phyloP scores from a whole-genome alignment of 2,888 invertebrate species.

The Papilio elwesi region DNA sequence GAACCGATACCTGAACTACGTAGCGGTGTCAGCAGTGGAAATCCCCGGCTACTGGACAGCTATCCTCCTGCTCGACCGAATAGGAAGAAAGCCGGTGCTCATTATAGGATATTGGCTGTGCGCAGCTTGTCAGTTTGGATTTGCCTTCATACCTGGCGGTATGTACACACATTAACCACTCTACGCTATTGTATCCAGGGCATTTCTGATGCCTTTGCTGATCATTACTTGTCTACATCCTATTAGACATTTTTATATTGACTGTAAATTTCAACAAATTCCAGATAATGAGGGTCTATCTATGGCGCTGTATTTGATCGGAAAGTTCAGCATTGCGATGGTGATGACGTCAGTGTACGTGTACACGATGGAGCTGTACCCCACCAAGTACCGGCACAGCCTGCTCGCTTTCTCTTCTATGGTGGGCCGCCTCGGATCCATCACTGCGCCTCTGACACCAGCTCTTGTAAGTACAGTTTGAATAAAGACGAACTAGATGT shows the following conservation, averaged over 20 bases:
- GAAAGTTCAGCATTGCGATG: conserved; percentile 87
- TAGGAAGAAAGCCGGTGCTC: conserved; percentile 86
- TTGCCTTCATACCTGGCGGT: conserved; percentile 85
- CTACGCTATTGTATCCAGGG: neutral
- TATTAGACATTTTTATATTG: neutral
- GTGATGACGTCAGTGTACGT: conserved; percentile 87
- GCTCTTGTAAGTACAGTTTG: conserved; percentile 80
- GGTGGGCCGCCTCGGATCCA: conserved; percentile 87
- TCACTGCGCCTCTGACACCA: conserved; percentile 87
- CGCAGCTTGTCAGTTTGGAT: conserved; percentile 84
- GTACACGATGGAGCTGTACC: conserved; percentile 87
- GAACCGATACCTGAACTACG: conserved; percentile 87
- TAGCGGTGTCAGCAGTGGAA: conserved; percentile 86
- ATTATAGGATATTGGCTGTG: conserved; percentile 86
- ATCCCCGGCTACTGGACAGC: conserved; percentile 89
- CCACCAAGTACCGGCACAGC: conserved; percentile 86
- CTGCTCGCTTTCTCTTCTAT: conserved; percentile 87
- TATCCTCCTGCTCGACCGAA: conserved; percentile 84
- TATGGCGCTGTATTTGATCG: conserved; percentile 83
- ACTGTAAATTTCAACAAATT: conserved; percentile 29
- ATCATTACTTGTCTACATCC: too few species aligned
- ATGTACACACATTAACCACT: conserved; percentile 42
- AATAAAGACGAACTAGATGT: neutral
- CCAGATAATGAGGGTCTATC: conserved; percentile 67
- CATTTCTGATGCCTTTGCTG: neutral